Percentiles rank a stretch among this genome's conserved stretches.
Evolutionary conservation across 2,888 invertebrate species (phyloP).

Genomic region (Ornithoptera priamus): DNA sequence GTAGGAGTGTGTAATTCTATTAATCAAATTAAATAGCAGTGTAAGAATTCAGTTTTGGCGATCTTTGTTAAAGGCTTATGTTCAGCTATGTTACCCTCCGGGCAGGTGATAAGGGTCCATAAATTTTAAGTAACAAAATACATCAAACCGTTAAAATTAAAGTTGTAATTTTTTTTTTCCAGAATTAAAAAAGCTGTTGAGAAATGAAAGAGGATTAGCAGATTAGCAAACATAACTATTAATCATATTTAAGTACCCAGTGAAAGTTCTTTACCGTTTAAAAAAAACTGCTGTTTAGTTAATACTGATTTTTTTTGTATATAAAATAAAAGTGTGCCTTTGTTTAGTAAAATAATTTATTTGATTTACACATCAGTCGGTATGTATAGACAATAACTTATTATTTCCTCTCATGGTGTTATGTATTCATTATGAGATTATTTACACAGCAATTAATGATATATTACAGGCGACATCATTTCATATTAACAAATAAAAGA

Average conservation of each 20-base stretch:
- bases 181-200: constrained; percentile 56
- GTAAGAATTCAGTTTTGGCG: no score
- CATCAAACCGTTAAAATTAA: background rate
- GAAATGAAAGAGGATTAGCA: constrained; percentile 49
- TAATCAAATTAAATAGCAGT: no score
- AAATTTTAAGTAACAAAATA: background rate
- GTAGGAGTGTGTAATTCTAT: no score
- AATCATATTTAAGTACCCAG: constrained; percentile 22
- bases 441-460: background rate
- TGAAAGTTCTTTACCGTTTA: constrained; percentile 25
- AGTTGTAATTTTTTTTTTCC: constrained; percentile 38
- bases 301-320: constrained; percentile 11
- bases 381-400: background rate
- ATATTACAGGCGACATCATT: background rate
- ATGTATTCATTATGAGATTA: constrained; percentile 9
- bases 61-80: no score
- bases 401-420: background rate
- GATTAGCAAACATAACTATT: constrained; percentile 41
- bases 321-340: constrained; percentile 26
- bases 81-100: no score
- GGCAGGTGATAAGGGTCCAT: no score
- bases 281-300: constrained; percentile 15
- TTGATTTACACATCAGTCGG: constrained; percentile 17
- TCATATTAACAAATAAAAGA: background rate
- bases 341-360: constrained; percentile 25